Percentiles rank a stretch among this genome's conserved stretches.
Conservation (phyloP, 2,888 invertebrate species). For the Nemapogon koenigi region DNA sequence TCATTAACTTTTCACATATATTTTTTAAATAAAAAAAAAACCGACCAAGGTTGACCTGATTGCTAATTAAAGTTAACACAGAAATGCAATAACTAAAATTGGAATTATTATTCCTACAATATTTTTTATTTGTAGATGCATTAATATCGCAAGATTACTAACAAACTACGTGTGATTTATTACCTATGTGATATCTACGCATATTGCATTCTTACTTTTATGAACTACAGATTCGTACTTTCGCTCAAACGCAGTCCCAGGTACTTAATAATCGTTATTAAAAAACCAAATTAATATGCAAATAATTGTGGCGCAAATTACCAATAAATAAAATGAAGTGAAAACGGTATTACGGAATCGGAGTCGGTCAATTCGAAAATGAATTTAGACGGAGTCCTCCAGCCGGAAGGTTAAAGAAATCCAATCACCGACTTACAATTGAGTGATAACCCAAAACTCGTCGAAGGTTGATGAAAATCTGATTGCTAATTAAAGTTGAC, state of each 20-base stretch:
- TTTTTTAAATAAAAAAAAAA: constrained; percentile 39
- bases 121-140: constrained; percentile 7
- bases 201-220: constrained; percentile 33
- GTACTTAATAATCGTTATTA: too few species aligned
- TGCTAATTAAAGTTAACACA: constrained; percentile 64
- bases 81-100: constrained; percentile 55
- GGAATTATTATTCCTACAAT: constrained; percentile 47
- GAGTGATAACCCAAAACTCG: constrained; percentile 44
- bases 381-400: constrained; percentile 28
- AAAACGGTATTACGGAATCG: constrained; percentile 27
- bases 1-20: too few species aligned
- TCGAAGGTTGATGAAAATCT: constrained; percentile 53
- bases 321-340: constrained; percentile 23
- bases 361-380: constrained; percentile 36
- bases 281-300: too few species aligned
- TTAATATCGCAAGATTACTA: constrained; percentile 3
- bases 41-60: constrained; percentile 50
- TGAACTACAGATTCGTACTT: too few species aligned
- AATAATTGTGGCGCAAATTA: constrained; percentile 24
- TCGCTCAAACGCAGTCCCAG: too few species aligned
- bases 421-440: constrained; percentile 43
- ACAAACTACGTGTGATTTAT: constrained; percentile 15
- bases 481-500: constrained; percentile 64
- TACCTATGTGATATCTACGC: constrained; percentile 29
- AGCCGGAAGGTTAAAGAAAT: constrained; percentile 41